Conservation (phyloP, 1,140 invertebrate genomes). For the Papilio aristodemus region DNA sequence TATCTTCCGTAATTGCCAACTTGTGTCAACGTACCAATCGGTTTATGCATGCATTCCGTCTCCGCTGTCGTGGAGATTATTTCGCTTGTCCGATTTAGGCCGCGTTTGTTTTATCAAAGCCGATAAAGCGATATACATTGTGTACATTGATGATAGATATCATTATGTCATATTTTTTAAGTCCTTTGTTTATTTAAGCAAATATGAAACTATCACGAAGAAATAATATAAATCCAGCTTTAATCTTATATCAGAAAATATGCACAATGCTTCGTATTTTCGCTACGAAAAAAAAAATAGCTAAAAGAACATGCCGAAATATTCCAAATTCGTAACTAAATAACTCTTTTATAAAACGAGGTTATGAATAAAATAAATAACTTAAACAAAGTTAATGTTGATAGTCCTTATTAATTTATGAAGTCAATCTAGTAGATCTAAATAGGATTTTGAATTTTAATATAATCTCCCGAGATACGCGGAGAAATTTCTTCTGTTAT, state of each 20-base stretch:
- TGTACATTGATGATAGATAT: neutral
- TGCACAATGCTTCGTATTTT: no score
- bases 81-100: slow-evolving; percentile 47
- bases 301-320: no score
- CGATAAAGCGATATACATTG: neutral
- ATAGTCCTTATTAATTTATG: slow-evolving; percentile 11
- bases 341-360: neutral
- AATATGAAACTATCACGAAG: no score
- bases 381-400: slow-evolving; percentile 3
- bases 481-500: slow-evolving; percentile 10
- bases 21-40: slow-evolving; percentile 52
- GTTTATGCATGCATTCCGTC: slow-evolving; percentile 48
- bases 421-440: slow-evolving; percentile 7
- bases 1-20: slow-evolving; percentile 52
- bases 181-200: no score
- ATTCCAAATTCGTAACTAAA: no score
- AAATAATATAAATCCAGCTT: no score
- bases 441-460: slow-evolving; percentile 15
- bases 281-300: no score
- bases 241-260: no score
- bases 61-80: slow-evolving; percentile 51
- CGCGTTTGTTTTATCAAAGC: neutral
- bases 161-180: no score
- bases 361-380: neutral
- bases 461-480: slow-evolving; percentile 10